Conservation (phyloP, 2,113 vertebrate species). For the Rhodinocichla rosea region DNA sequence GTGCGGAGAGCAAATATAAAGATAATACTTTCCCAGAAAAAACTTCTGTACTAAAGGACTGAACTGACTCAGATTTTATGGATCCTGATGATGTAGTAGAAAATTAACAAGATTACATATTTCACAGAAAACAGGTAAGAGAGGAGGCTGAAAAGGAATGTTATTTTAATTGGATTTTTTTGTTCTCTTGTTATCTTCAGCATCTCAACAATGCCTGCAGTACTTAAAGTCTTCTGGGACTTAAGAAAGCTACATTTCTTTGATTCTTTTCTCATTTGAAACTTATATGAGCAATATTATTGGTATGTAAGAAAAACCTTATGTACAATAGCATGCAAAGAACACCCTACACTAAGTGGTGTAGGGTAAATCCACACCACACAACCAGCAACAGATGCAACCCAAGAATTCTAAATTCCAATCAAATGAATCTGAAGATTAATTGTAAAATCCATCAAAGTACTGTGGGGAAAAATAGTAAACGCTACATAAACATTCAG, state of each 20-base stretch:
- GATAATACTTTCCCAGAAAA: neutral
- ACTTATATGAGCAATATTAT: constrained; percentile 17
- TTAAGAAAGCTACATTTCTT: constrained; percentile 19
- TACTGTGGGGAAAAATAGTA: neutral
- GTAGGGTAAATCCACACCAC: neutral
- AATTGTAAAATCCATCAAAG: constrained; percentile 51
- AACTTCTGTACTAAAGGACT: neutral
- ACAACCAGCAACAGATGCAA: neutral
- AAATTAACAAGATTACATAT: constrained; percentile 13
- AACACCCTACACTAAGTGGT: neutral
- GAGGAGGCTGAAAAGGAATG: constrained; percentile 16
- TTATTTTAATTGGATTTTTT: constrained; percentile 69
- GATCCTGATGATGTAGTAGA: neutral
- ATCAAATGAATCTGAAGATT: constrained; percentile 44
- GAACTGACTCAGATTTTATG: neutral
- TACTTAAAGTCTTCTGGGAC: constrained; percentile 21
- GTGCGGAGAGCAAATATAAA: neutral
- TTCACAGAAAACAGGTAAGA: constrained; percentile 31
- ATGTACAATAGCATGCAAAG: neutral
- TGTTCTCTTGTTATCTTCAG: constrained; percentile 54
- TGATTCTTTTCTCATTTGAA: constrained; percentile 61
- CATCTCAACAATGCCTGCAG: constrained; percentile 27
- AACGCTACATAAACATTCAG: neutral
- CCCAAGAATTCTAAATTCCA: constrained; percentile 29
- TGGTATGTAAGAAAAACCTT: neutral